These are phyloP conservation scores for Lampropteryx suffumata DNA, from an alignment of 2,888 invertebrate genomes.

Conservation along the genomic window DNA sequence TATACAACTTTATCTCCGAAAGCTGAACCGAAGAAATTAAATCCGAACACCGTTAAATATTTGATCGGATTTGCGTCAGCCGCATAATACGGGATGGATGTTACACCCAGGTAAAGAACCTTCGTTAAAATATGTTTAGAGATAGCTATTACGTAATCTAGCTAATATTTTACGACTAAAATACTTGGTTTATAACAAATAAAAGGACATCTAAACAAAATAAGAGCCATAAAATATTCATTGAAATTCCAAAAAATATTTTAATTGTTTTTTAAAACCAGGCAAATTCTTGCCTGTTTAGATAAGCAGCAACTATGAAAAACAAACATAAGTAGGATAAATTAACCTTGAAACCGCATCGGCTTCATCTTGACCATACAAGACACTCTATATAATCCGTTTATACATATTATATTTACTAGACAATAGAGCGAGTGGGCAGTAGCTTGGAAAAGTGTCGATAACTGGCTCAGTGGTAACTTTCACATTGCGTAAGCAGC, in stretches of 20 bases:
- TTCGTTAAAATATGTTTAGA: conserved; percentile 7
- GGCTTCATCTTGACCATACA: neutral
- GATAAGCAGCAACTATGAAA: neutral
- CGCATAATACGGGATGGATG: conserved; percentile 44
- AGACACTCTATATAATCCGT: neutral
- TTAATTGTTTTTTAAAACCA: no score
- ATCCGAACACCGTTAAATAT: conserved; percentile 72
- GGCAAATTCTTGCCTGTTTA: no score
- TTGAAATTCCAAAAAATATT: no score
- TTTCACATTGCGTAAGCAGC: conserved; percentile 66
- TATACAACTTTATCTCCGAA: conserved; percentile 48
- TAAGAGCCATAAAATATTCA: no score
- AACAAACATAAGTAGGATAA: neutral
- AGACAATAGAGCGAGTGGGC: conserved; percentile 36
- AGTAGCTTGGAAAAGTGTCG: conserved; percentile 52
- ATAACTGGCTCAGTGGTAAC: conserved; percentile 49
- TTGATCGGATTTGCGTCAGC: conserved; percentile 77
- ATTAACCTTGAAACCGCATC: neutral
- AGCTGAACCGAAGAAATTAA: conserved; percentile 55
- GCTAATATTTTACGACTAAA: no score
- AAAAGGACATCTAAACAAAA: no score
- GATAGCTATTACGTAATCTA: no score
- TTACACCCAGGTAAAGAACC: conserved; percentile 42
- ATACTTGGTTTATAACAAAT: no score
- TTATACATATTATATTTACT: conserved; percentile 16